A percentile compares a stretch with the other conserved stretches of the same genome.
These are phyloP conservation scores for Leptopterna dolabrata DNA, from an alignment of 2,888 invertebrate genomes.

Conservation along the genomic window DNA sequence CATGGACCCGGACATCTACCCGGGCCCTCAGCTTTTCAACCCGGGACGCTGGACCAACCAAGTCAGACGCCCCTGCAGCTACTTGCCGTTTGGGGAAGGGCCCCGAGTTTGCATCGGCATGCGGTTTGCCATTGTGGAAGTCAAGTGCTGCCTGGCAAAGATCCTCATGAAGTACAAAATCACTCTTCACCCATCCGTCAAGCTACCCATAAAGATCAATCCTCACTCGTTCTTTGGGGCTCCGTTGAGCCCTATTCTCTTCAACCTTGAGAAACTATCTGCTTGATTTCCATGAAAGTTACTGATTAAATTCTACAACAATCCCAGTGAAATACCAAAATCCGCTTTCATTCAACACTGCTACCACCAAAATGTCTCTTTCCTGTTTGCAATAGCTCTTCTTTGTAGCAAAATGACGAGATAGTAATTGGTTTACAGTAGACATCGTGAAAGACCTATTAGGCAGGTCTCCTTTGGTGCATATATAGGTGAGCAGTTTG, in stretches of 20 bases:
- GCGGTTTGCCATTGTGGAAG: slow-evolving; percentile 44
- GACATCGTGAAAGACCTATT: too few relatives aligned
- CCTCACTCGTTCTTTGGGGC: slow-evolving; percentile 11
- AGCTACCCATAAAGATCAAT: neutral
- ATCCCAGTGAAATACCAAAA: too few relatives aligned
- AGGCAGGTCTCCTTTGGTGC: too few relatives aligned
- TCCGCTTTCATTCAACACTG: too few relatives aligned
- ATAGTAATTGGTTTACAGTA: too few relatives aligned
- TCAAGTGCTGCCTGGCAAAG: slow-evolving; percentile 21
- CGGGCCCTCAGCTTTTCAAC: slow-evolving; percentile 7
- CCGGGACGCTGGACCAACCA: neutral
- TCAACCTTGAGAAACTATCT: slow-evolving; percentile 18
- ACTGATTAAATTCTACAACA: too few relatives aligned
- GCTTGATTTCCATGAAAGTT: too few relatives aligned
- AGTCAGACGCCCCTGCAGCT: slow-evolving; percentile 9
- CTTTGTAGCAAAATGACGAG: too few relatives aligned
- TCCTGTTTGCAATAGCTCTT: too few relatives aligned
- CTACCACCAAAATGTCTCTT: too few relatives aligned
- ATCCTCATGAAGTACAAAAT: slow-evolving; percentile 17
- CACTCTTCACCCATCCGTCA: neutral
- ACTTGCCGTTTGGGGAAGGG: slow-evolving; percentile 41
- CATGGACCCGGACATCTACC: slow-evolving; percentile 9
- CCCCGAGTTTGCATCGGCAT: slow-evolving; percentile 46
- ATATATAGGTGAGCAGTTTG: too few relatives aligned
- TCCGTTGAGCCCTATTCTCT: slow-evolving; percentile 1